Conservation (phyloP, 2,797 vertebrate genomes). For the Setipinna tenuifilis region DNA sequence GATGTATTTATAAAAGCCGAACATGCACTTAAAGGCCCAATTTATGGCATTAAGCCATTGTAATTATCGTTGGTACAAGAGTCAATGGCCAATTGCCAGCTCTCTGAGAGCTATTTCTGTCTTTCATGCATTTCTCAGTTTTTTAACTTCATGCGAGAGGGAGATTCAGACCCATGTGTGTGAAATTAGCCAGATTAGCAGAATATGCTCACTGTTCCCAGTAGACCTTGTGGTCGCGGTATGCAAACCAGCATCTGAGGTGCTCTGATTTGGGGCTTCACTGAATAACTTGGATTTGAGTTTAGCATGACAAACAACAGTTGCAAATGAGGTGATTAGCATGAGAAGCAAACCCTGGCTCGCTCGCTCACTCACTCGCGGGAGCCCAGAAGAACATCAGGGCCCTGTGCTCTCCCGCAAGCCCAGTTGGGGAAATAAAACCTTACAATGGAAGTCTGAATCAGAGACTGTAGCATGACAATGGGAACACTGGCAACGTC, state of each 20-base stretch:
- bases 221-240: slow-evolving; percentile 44
- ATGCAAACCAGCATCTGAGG: slow-evolving; percentile 44
- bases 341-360: slow-evolving; percentile 50
- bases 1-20: not conserved
- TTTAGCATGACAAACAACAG: slow-evolving; percentile 56
- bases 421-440: slow-evolving; percentile 6
- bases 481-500: not conserved
- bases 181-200: slow-evolving; percentile 1
- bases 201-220: slow-evolving; percentile 15
- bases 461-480: slow-evolving; percentile 17
- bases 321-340: slow-evolving; percentile 58
- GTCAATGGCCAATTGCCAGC: not conserved
- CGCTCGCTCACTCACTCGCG: not conserved
- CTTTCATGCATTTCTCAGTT: not conserved
- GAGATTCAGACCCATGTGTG: not conserved
- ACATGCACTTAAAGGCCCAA: not conserved
- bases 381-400: not conserved
- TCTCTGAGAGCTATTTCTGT: not conserved
- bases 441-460: not conserved
- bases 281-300: slow-evolving; percentile 45
- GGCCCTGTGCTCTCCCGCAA: not conserved
- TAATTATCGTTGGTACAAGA: not conserved
- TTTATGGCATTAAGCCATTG: not conserved
- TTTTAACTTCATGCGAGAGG: not conserved
- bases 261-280: slow-evolving; percentile 36